Evolutionary conservation across 2,113 vertebrate genomes (phyloP).

Genomic region (Grantiella picta): DNA sequence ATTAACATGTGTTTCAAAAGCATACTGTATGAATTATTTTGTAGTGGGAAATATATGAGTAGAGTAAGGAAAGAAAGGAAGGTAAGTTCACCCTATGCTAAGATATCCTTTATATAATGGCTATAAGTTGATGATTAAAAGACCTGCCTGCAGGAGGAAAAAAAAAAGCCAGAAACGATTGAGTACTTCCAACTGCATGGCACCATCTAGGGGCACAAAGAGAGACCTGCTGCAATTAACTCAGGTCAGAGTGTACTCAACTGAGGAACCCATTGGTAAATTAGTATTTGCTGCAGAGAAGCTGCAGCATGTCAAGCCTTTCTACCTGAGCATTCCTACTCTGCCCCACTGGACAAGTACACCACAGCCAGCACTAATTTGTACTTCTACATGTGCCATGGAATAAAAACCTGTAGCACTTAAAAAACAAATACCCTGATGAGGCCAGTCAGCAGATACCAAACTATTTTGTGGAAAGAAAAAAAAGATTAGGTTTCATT

Average conservation of each 20-base stretch:
- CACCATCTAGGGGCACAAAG: conserved; percentile 27
- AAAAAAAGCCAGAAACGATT: background rate
- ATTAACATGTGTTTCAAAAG: too few species aligned
- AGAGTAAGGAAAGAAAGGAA: background rate
- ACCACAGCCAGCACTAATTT: background rate
- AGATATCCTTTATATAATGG: background rate
- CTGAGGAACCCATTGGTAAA: background rate
- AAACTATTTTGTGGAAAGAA: background rate
- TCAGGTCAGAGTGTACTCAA: background rate
- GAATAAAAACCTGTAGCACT: background rate
- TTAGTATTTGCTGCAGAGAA: background rate
- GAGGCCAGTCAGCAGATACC: background rate
- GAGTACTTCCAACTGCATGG: background rate
- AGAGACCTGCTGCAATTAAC: background rate
- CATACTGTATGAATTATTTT: too few species aligned
- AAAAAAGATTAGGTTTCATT: background rate
- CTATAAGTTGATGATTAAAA: background rate
- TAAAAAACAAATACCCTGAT: background rate
- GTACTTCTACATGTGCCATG: background rate
- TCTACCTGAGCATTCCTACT: background rate
- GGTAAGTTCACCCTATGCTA: background rate
- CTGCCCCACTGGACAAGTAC: background rate
- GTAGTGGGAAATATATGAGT: background rate
- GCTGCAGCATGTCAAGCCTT: background rate
- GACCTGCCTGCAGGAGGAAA: background rate